These are phyloP conservation scores for Perithous albicinctus DNA, from an alignment of 2,888 invertebrate species.

Conservation along the genomic window DNA sequence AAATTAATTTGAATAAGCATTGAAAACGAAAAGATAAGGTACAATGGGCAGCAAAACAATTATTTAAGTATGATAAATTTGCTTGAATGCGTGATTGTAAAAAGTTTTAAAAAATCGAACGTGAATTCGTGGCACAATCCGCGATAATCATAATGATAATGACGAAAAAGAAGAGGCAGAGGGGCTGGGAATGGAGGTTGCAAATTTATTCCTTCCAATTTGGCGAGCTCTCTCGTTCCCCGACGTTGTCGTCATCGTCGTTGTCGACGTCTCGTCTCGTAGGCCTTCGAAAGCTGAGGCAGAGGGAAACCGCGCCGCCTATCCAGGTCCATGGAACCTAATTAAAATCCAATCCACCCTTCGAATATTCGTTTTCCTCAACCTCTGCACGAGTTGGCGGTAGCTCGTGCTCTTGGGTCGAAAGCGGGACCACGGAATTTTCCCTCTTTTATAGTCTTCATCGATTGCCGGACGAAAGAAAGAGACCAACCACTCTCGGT, in stretches of 20 bases:
- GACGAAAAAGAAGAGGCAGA: background rate
- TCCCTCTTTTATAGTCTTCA: constrained; percentile 54
- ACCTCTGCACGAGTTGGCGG: constrained; percentile 30
- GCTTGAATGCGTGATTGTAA: no score
- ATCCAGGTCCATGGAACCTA: constrained; percentile 58
- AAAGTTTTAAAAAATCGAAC: background rate
- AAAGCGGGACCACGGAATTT: constrained; percentile 43
- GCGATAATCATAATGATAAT: constrained; percentile 29
- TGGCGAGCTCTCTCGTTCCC: constrained; percentile 46
- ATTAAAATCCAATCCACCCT: constrained; percentile 68
- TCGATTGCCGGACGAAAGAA: constrained; percentile 61
- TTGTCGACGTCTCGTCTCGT: constrained; percentile 37
- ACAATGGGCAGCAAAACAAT: no score
- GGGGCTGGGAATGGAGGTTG: constrained; percentile 21
- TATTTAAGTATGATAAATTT: no score
- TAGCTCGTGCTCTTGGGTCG: constrained; percentile 21
- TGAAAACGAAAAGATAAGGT: no score
- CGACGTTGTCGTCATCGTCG: constrained; percentile 44
- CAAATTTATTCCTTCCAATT: constrained; percentile 60
- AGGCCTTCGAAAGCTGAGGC: constrained; percentile 40
- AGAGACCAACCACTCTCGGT: constrained; percentile 58
- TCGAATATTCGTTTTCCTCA: constrained; percentile 65
- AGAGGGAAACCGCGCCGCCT: constrained; percentile 56
- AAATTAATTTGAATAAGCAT: no score
- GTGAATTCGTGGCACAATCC: background rate